Percentiles rank a stretch among this genome's conserved stretches.
phyloP scores from a whole-genome alignment of 2,113 vertebrate species.

The Heloderma charlesbogerti region DNA sequence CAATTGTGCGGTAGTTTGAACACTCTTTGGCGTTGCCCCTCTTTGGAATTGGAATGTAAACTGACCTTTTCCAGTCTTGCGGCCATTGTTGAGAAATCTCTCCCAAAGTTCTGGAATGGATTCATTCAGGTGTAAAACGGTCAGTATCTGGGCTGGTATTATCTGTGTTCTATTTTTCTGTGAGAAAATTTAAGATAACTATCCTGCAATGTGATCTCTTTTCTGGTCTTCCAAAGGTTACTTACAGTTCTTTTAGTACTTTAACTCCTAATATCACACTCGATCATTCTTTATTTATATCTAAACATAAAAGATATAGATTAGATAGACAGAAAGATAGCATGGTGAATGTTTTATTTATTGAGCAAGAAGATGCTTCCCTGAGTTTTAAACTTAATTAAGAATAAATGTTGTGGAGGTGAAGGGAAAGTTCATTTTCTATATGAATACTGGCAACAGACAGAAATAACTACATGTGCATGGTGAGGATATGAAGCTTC shows the following conservation, averaged over 20 bases:
- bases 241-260: not conserved
- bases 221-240: not conserved
- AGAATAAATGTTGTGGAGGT: not conserved
- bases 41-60: too few relatives aligned
- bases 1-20: too few relatives aligned
- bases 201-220: not conserved
- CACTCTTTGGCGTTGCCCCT: too few relatives aligned
- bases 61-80: too few relatives aligned
- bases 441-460: not conserved
- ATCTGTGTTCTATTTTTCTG: not conserved
- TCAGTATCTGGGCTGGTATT: too few relatives aligned
- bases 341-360: not conserved
- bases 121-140: not conserved
- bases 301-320: too few relatives aligned
- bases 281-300: not conserved
- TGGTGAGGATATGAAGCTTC: accelerated
- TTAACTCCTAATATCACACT: not conserved
- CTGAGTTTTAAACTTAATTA: not conserved
- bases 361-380: not conserved
- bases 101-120: not conserved
- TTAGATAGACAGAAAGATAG: not conserved
- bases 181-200: not conserved
- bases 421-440: not conserved
- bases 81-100: not conserved
- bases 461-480: not conserved